These are phyloP conservation scores for Samia ricini DNA, from an alignment of 1,140 invertebrate species.

Conservation along the genomic window DNA sequence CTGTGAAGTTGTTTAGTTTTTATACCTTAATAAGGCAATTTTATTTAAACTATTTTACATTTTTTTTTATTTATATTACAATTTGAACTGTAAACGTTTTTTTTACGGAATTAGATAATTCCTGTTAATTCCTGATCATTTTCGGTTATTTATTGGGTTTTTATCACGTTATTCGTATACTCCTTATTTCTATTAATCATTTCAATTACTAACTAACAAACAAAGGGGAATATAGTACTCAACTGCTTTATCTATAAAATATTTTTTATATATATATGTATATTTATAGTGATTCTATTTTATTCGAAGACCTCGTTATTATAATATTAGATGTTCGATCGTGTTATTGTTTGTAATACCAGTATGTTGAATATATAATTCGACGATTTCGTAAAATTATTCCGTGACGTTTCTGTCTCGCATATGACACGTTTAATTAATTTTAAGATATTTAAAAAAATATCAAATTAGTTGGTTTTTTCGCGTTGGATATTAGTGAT, in stretches of 20 bases:
- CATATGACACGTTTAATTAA: slow-evolving; percentile 16
- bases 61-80: background rate
- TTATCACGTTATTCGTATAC: background rate
- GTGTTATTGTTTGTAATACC: slow-evolving; percentile 28
- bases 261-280: background rate
- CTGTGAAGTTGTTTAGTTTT: no score
- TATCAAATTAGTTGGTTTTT: slow-evolving; percentile 9
- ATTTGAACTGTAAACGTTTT: slow-evolving; percentile 6
- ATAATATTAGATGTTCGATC: slow-evolving; percentile 12
- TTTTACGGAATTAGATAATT: background rate
- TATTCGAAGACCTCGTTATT: slow-evolving; percentile 14
- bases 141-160: background rate
- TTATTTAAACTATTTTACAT: background rate
- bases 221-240: no score
- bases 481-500: slow-evolving; percentile 1
- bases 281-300: slow-evolving; percentile 9
- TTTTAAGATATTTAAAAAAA: slow-evolving; percentile 17
- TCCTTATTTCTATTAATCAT: background rate
- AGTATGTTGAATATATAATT: slow-evolving; percentile 17
- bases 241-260: no score
- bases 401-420: slow-evolving; percentile 25
- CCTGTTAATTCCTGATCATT: background rate
- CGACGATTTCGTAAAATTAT: slow-evolving; percentile 25
- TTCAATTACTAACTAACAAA: no score
- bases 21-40: background rate